Evolutionary conservation across 2,888 invertebrate species (phyloP), one percentile per base, ranked within the genome.

Genomic region (Candidula unifasciata): DNA sequence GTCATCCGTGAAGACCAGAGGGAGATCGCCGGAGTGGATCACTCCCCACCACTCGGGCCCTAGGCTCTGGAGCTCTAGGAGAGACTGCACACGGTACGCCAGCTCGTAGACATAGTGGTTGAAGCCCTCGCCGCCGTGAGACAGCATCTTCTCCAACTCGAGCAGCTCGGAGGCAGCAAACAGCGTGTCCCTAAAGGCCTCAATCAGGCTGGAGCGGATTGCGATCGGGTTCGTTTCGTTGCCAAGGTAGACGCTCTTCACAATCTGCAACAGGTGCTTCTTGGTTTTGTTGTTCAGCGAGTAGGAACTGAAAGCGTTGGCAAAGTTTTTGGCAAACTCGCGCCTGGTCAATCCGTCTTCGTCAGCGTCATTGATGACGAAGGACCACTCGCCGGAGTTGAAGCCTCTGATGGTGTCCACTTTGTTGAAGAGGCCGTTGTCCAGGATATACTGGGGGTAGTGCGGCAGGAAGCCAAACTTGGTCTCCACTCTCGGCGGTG

Each of bases 381-480:
- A 68, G 6, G 82, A 35, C 66, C 18, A 33, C 18, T 84, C 84
- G 2, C 74, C 84, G 16, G 68, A 69, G 73, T 79, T 84, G 33
- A 66, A 84, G 0, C 84, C 84, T 18, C 80, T 44, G 2, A 84
- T 13, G 1, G 84, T 84, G 33, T 76, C 80, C 8, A 84, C 84
- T 30, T 60, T 60, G 74, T 84, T 84, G n/a, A 80, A 80, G 2
- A 60, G 35, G 5, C 80, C 74, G 3, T 37, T 73, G 21, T 68
- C 54, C 24, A 71, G 60, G 8, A 84, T 30, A 27, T 80, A 79
- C n/a, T 60, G 37, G 1, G 84, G 84, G 30, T 66, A 80, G 66
- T 84, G 57, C 18, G 84, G 84, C 52, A 84, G 60, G n/a, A 84
- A 84, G 21, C 80, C 79, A 66, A 80, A 84, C 33, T 60, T 80